Percentiles rank a stretch among this genome's conserved stretches.
Evolutionary conservation across 2,113 vertebrate genomes (phyloP).

Genomic region (Melanostigma gelatinosum): DNA sequence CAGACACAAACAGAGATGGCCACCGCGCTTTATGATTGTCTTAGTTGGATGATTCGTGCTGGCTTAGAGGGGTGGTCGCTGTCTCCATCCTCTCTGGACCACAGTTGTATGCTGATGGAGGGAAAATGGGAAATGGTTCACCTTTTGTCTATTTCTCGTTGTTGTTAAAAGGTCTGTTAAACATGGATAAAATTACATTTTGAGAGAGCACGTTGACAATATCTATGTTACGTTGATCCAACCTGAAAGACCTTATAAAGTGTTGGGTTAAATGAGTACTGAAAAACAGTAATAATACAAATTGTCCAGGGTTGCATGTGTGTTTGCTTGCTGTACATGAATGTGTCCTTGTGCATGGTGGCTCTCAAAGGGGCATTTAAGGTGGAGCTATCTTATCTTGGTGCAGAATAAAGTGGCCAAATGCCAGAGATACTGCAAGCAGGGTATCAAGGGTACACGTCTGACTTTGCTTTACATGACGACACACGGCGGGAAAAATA

Average conservation of each 20-base stretch:
- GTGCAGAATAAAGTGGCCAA: background rate
- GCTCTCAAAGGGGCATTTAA: background rate
- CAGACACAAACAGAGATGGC: slow-evolving; percentile 53
- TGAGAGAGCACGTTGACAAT: background rate
- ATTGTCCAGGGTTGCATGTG: background rate
- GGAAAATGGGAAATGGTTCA: slow-evolving; percentile 8
- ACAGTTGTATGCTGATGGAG: slow-evolving; percentile 10
- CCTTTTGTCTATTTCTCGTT: slow-evolving; percentile 2
- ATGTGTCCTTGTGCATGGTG: background rate
- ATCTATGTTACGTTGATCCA: background rate
- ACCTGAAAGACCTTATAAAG: background rate
- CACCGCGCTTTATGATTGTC: slow-evolving; percentile 38
- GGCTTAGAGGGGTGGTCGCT: slow-evolving; percentile 18
- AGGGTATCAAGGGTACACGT: background rate
- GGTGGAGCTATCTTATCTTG: slow-evolving; percentile 16
- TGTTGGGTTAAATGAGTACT: background rate
- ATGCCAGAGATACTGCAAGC: background rate
- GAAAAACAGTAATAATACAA: background rate
- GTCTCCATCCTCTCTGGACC: slow-evolving; percentile 21
- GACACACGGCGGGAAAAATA: background rate
- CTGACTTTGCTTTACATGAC: background rate
- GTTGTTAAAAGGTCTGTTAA: background rate
- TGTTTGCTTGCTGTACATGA: background rate
- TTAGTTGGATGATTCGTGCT: slow-evolving; percentile 61
- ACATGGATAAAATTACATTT: background rate